Base-by-base conservation (phyloP, 2,797 vertebrate genomes). In the Chelidonichthys spinosus region DNA sequence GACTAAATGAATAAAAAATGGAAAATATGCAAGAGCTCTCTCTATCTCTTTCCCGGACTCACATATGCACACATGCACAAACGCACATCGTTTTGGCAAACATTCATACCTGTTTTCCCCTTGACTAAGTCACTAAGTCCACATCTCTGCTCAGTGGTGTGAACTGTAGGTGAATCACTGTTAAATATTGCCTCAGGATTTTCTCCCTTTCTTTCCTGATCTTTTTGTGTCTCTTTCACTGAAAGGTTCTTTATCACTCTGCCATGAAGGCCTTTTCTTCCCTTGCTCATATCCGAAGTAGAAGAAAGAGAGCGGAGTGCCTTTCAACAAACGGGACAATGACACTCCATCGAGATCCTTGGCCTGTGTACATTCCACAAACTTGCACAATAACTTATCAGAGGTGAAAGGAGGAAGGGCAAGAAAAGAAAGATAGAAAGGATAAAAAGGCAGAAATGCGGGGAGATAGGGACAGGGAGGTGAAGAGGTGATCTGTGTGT, bases 311-410 rank as follows among this genome's bases (percentile, higher is more conserved):
- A 60, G 71, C 61, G 32, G 74, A 85, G 86, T 63, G 84, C 90
- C 75, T 89, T 89, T 90, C 72, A 82, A 74, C 89, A 86, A 81
- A 86, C 72, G 63, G 85, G 87, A 92, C 90, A 90, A 92, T 88
- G 82, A 82, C 74, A 78, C 79, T 81, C 84, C 85, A 72, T 85
- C 71, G 60, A 90, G 86, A 88, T 89, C 70, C 74, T 82, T 68
- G 82, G 81, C 56, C 79, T 92, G 91, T 93, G 92, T 90, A 90
- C 92, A 93, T 93, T 94, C 93, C 90, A 79, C 78, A 65, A 67
- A 82, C 78, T 85, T 92, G 90, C 91, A 92, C 93, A 94, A 93
- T 90, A 91, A 92, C 87, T 92, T 90, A 93, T 91, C 90, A 76
- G 60, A 63, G 85, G 76, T 78, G 60, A 90, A 87, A 88, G 75